Base-by-base conservation (phyloP, 2,113 vertebrate species). In the Tragelaphus imberbis region DNA sequence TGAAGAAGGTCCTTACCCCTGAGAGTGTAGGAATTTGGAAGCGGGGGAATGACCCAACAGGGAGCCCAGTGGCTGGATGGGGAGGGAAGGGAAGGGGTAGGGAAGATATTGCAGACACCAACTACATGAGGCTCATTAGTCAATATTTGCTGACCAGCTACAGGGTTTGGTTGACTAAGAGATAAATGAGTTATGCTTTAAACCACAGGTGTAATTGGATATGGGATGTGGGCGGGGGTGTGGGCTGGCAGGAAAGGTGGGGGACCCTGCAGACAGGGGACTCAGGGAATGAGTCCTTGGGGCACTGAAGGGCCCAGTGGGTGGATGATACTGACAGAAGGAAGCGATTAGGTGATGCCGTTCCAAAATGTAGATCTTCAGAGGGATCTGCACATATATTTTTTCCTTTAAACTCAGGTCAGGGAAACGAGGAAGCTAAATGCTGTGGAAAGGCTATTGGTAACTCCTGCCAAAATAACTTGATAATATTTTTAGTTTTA, bases 401-500 rank as follows among this genome's bases (percentile, higher is more conserved):
- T 36, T 82, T 90, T 53, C 51, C 47, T 92, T 58, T 86, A 59
- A 90, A 3, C 30, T 86, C 27, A 28, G n/a, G 49, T 61, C 36
- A 61, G 47, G 68, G 30, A n/a, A 85, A 71, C 2, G 28, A 56
- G 77, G 80, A 94, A 88, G 88, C 88, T 33, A 68, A 87, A 40
- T 49, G 65, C 59, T 40, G 33, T 89, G 75, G n/a, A 93, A 55
- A 91, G 53, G 49, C 63, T 13, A 23, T 15, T n/a, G 91, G 51
- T 47, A 25, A 92, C 23, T 89, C 33, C n/a, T 68, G 96, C 92
- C 94, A 36, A 53, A 90, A 87, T 36, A 55, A 58, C 85, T 65
- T 47, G 80, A 15, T 86, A 36, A 59, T 84, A 88, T 36, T 90
- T 88, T 88, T 44, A 86, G 55, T 85, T 90, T 92, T 55, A 33